A percentile compares a stretch with the other conserved stretches of the same genome.
These are phyloP conservation scores for Kradibia gibbosae DNA, from an alignment of 1,140 invertebrate genomes.

Conservation along the genomic window DNA sequence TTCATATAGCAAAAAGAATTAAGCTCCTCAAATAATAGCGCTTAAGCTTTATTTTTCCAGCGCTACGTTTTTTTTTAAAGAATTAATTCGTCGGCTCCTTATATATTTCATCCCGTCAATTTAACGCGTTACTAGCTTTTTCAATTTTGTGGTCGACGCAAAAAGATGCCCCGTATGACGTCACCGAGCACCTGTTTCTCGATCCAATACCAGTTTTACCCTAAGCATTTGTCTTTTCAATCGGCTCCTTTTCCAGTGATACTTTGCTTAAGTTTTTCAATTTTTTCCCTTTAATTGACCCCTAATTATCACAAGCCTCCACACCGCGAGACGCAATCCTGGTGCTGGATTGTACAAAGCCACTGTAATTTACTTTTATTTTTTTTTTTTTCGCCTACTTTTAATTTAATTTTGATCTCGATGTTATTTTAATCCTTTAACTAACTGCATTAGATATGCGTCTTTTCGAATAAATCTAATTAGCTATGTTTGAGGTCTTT, in stretches of 20 bases:
- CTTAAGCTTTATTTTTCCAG: not conserved
- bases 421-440: slow-evolving; percentile 24
- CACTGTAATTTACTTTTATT: not conserved
- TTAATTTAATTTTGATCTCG: slow-evolving; percentile 23
- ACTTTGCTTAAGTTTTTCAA: slow-evolving; percentile 14
- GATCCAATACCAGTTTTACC: not conserved
- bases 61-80: not conserved
- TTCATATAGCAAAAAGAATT: not conserved
- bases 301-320: not conserved
- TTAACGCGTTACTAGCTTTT: not conserved
- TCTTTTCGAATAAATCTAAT: not conserved
- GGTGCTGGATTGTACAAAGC: not conserved
- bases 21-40: not conserved
- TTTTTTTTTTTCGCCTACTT: slow-evolving; percentile 30
- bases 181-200: slow-evolving; percentile 9
- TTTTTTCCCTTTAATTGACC: slow-evolving; percentile 35
- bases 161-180: slow-evolving; percentile 10
- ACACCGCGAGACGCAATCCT: not conserved
- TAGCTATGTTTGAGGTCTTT: not conserved
- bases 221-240: not conserved
- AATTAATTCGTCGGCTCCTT: slow-evolving; percentile 4
- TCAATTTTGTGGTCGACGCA: not conserved
- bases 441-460: not conserved
- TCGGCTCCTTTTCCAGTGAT: not conserved
- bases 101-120: slow-evolving; percentile 4